A percentile compares a stretch with the other conserved stretches of the same genome.
phyloP scores from a whole-genome alignment of 2,888 invertebrate genomes.

The Heteropelma amictum region DNA sequence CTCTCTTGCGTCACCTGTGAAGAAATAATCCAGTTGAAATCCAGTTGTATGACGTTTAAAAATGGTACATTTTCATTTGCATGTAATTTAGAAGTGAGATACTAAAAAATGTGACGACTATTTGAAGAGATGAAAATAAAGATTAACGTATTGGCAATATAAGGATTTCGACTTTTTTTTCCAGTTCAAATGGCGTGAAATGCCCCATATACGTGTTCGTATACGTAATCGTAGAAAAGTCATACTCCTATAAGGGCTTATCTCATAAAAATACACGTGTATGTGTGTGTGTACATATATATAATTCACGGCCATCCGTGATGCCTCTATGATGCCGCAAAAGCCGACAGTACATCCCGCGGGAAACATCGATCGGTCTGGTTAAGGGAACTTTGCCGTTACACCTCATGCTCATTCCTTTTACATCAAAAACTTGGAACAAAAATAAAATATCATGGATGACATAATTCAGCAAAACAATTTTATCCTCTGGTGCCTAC shows the following conservation, averaged over 20 bases:
- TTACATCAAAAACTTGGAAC: constrained; percentile 19
- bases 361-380: constrained; percentile 52
- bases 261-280: no score
- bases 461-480: neutral
- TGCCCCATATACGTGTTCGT: neutral
- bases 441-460: neutral
- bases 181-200: neutral
- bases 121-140: no score
- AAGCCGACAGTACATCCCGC: constrained; percentile 36
- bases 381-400: constrained; percentile 44
- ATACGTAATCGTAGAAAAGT: no score
- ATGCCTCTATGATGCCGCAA: constrained; percentile 35
- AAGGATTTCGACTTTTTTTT: neutral
- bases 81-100: no score
- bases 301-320: constrained; percentile 27
- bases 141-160: no score
- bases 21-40: no score
- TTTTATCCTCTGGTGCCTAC: no score
- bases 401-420: neutral
- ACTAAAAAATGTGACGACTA: no score
- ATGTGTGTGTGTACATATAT: neutral
- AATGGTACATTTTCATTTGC: no score
- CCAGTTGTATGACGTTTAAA: no score
- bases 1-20: no score
- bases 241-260: constrained; percentile 2